These are phyloP conservation scores for Diorhabda carinulata DNA, from an alignment of 1,140 invertebrate genomes.

Conservation along the genomic window DNA sequence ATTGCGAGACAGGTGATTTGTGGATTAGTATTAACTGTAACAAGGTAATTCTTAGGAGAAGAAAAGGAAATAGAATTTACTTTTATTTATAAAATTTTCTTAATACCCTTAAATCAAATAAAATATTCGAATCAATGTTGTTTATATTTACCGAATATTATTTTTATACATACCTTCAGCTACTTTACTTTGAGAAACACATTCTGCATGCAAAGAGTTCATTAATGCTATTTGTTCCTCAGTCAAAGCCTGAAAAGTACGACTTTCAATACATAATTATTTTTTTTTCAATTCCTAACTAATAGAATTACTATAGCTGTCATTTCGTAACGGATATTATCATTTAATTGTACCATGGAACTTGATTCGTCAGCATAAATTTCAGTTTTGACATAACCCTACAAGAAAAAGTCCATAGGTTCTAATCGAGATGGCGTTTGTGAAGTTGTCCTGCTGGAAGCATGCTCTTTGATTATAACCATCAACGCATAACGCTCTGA, in stretches of 20 bases:
- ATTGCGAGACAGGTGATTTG: not conserved
- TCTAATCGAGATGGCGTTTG: too few species aligned
- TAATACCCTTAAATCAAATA: not conserved
- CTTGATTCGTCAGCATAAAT: too few species aligned
- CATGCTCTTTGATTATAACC: too few species aligned
- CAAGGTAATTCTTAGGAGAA: not conserved
- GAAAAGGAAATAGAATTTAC: not conserved
- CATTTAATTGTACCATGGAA: too few species aligned
- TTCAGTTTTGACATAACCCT: too few species aligned
- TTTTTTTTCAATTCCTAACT: too few species aligned
- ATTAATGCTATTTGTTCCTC: slow-evolving; percentile 38
- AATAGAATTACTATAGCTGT: too few species aligned
- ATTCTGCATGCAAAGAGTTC: slow-evolving; percentile 32
- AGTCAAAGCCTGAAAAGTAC: slow-evolving; percentile 28
- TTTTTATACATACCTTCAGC: slow-evolving; percentile 28
- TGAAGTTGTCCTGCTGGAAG: too few species aligned
- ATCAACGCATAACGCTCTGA: too few species aligned
- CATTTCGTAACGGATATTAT: too few species aligned
- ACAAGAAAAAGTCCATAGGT: too few species aligned
- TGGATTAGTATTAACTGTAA: not conserved
- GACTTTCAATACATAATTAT: too few species aligned
- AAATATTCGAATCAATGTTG: not conserved
- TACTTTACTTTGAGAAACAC: slow-evolving; percentile 30
- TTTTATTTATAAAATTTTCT: not conserved
- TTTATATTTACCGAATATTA: not conserved